These are phyloP conservation scores for Condylura cristata DNA, from an alignment of 2,113 vertebrate species.

Conservation along the genomic window DNA sequence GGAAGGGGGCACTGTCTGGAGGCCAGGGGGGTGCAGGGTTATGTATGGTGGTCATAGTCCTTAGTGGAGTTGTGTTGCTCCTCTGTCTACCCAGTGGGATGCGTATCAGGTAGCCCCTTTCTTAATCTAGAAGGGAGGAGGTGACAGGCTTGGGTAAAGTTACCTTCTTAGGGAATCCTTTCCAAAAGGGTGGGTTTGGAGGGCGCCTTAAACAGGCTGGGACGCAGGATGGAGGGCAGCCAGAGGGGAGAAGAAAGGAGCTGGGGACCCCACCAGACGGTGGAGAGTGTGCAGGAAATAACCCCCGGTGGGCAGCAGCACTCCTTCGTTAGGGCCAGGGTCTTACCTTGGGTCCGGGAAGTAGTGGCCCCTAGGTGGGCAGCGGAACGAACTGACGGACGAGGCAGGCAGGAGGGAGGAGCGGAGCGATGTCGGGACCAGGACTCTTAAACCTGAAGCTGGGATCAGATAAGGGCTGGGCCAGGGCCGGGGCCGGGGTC, in stretches of 20 bases:
- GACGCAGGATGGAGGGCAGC: background rate
- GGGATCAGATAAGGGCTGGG: conserved; percentile 80
- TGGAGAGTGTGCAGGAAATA: background rate
- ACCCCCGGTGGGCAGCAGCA: background rate
- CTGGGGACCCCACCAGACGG: background rate
- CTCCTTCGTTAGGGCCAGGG: conserved; percentile 9
- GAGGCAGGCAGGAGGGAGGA: conserved; percentile 54
- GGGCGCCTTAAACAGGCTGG: background rate
- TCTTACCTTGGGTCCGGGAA: conserved; percentile 75
- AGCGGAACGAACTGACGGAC: conserved; percentile 39
- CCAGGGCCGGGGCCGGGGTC: conserved; percentile 75
- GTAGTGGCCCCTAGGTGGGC: conserved; percentile 31
- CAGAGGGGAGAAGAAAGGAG: background rate
- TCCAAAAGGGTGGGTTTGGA: background rate
- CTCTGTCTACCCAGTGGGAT: background rate
- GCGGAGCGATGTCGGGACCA: conserved; percentile 53
- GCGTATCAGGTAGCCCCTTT: background rate
- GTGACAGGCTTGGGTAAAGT: background rate
- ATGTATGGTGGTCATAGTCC: background rate
- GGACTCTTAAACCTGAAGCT: conserved; percentile 72
- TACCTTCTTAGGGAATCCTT: background rate
- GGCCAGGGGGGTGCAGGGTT: background rate
- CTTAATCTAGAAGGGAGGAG: background rate
- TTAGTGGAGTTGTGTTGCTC: background rate
- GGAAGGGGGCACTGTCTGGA: background rate